Percentiles rank a stretch among this genome's conserved stretches.
phyloP scores from a whole-genome alignment of 2,113 vertebrate species.

The Carlito syrichta region DNA sequence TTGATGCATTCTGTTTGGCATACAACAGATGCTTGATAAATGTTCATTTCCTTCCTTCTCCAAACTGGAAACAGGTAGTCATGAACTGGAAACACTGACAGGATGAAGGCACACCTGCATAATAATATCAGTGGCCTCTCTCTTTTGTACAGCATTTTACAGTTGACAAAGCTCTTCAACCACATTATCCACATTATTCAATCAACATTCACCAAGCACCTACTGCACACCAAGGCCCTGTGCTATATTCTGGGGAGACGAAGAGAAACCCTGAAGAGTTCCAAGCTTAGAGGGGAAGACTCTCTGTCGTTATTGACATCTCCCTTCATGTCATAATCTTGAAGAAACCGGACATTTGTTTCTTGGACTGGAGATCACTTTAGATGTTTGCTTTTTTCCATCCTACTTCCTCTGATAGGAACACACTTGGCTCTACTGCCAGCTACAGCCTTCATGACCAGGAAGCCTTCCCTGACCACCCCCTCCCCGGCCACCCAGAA shows the following conservation, averaged over 20 bases:
- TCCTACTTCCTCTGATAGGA: not conserved
- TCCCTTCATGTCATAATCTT: not conserved
- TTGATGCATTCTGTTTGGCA: not conserved
- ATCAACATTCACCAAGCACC: not conserved
- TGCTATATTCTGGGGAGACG: not conserved
- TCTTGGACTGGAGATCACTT: conserved; percentile 24
- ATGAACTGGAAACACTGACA: not conserved
- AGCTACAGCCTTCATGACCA: not conserved
- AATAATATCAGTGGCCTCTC: not conserved
- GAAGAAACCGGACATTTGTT: conserved; percentile 20
- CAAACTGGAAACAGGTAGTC: not conserved
- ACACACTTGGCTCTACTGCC: not conserved
- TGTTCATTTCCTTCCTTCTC: not conserved
- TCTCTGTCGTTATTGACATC: not conserved
- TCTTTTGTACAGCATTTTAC: not conserved
- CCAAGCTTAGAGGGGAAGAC: not conserved
- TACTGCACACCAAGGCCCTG: not conserved
- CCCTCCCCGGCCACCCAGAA: not conserved
- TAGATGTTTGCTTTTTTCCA: conserved; percentile 6
- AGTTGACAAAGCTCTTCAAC: not conserved
- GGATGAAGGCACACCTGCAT: not conserved
- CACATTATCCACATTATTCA: not conserved
- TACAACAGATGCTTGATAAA: not conserved
- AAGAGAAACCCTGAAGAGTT: not conserved
- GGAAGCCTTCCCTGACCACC: not conserved